These are phyloP conservation scores for Sylvia borin DNA, from an alignment of 2,797 vertebrate species.

Conservation along the genomic window DNA sequence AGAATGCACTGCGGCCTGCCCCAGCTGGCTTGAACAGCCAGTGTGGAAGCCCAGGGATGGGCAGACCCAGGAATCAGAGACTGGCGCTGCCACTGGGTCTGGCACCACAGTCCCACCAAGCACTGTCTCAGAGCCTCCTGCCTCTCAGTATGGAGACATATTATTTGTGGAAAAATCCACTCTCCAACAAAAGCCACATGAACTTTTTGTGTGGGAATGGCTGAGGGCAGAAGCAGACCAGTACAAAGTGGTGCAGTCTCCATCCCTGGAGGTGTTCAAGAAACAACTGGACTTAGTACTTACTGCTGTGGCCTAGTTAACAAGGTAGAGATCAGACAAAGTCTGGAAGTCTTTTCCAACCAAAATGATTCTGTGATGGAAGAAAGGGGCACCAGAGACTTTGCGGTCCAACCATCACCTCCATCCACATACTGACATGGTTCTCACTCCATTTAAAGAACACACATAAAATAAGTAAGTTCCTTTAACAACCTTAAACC, in stretches of 20 bases:
- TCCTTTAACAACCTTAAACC: background rate
- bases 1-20: background rate
- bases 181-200: background rate
- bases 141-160: background rate
- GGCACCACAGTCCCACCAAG: accelerated
- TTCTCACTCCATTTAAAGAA: background rate
- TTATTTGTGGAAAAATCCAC: background rate
- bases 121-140: background rate
- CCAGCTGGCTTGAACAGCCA: background rate
- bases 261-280: background rate
- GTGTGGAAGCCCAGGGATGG: background rate
- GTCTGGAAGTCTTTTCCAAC: background rate
- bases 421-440: background rate
- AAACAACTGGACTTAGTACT: background rate
- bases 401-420: accelerated
- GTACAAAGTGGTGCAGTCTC: background rate
- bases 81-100: background rate
- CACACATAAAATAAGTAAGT: background rate
- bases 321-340: too few relatives aligned
- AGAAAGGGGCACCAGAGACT: background rate
- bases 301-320: background rate
- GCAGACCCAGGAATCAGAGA: background rate
- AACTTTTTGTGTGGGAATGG: background rate
- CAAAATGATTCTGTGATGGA: background rate
- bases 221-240: background rate